Conservation (phyloP, 2,888 invertebrate species). For the Lithophane semibrunnea region DNA sequence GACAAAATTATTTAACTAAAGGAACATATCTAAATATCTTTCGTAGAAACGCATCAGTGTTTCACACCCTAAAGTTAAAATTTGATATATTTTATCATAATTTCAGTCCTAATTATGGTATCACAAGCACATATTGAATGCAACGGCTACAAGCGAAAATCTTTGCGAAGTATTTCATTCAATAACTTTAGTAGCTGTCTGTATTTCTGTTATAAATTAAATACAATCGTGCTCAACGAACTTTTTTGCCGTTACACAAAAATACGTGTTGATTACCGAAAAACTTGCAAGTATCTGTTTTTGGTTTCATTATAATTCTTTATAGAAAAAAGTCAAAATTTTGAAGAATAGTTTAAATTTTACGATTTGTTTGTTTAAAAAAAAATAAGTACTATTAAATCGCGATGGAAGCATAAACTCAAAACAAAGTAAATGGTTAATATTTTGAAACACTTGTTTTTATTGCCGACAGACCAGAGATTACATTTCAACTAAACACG, state of each 20-base stretch:
- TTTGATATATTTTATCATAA: constrained; percentile 66
- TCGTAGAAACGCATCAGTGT: constrained; percentile 79
- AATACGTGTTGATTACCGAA: constrained; percentile 53
- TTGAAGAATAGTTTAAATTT: constrained; percentile 1
- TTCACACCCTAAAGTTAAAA: constrained; percentile 79
- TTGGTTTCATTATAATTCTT: constrained; percentile 36
- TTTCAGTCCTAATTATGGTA: constrained; percentile 67
- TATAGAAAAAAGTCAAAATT: constrained; percentile 8
- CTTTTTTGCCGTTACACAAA: constrained; percentile 42
- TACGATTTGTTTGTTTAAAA: constrained; percentile 21
- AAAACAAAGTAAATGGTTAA: constrained; percentile 42
- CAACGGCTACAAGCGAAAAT: constrained; percentile 37
- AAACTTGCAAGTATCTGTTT: constrained; percentile 49
- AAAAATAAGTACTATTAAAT: constrained; percentile 31
- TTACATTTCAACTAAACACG: constrained; percentile 40
- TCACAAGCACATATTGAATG: constrained; percentile 54
- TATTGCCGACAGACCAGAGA: constrained; percentile 41
- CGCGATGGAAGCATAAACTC: constrained; percentile 55
- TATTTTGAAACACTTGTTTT: constrained; percentile 33
- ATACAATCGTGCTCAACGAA: constrained; percentile 8
- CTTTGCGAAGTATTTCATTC: not conserved
- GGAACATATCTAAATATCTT: constrained; percentile 82
- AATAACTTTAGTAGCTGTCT: constrained; percentile 8
- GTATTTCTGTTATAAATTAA: constrained; percentile 14
- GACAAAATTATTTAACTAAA: constrained; percentile 85